phyloP scores from a whole-genome alignment of 2,113 vertebrate genomes.

The Cercocebus atys region DNA sequence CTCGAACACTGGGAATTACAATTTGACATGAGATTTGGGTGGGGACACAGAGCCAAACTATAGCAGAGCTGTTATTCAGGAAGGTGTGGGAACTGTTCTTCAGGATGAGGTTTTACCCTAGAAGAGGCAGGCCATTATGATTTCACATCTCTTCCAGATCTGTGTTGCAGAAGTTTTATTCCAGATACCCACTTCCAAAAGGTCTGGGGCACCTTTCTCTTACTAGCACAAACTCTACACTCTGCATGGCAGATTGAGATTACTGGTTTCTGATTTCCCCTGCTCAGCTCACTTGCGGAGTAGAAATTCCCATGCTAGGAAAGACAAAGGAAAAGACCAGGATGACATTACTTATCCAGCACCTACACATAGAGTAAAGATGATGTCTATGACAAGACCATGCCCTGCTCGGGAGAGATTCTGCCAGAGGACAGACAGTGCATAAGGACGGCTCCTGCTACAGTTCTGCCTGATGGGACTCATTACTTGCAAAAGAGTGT shows the following conservation, averaged over 20 bases:
- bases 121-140: rapidly evolving
- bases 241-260: neutral
- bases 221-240: neutral
- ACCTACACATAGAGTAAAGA: no score
- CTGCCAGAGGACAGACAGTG: neutral
- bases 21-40: no score
- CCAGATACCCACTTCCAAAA: no score
- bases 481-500: rapidly evolving
- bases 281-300: no score
- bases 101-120: neutral
- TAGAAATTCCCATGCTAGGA: no score
- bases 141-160: neutral
- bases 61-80: neutral
- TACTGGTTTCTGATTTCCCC: neutral
- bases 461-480: neutral
- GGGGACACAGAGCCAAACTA: no score
- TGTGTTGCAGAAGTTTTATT: neutral
- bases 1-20: no score
- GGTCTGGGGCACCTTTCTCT: neutral
- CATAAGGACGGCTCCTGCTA: rapidly evolving
- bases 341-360: rapidly evolving
- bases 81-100: neutral
- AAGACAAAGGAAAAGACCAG: neutral
- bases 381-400: neutral
- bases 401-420: neutral